phyloP scores from a whole-genome alignment of 2,113 vertebrate species.

The Formicarius rufipectus region DNA sequence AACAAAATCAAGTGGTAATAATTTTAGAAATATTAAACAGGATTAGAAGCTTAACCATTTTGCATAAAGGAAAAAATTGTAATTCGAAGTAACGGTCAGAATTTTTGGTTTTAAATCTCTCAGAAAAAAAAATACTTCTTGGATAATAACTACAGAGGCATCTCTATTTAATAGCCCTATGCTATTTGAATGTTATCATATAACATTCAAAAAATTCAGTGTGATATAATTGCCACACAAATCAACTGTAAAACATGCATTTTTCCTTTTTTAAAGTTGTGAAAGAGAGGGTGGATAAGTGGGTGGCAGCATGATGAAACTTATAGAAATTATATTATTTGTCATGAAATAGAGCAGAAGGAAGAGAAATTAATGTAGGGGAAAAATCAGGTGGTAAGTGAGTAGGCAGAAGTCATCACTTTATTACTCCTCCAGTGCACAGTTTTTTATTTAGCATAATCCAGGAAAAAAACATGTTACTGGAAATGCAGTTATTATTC shows the following conservation, averaged over 20 bases:
- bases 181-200: background rate
- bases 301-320: slow-evolving; percentile 57
- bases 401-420: slow-evolving; percentile 50
- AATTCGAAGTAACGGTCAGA: background rate
- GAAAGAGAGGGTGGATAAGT: slow-evolving; percentile 62
- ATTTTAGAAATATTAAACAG: background rate
- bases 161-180: background rate
- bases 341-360: slow-evolving; percentile 51
- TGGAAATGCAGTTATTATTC: slow-evolving; percentile 30
- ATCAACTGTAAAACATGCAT: slow-evolving; percentile 35
- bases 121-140: background rate
- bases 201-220: slow-evolving; percentile 13
- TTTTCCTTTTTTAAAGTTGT: slow-evolving; percentile 65
- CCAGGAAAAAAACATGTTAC: background rate
- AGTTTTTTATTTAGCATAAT: slow-evolving; percentile 23
- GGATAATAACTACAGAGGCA: background rate
- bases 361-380: slow-evolving; percentile 20
- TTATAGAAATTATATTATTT: slow-evolving; percentile 49
- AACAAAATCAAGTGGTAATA: background rate
- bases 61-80: background rate
- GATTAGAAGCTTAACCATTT: background rate
- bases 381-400: background rate
- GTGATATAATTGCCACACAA: slow-evolving; percentile 23
- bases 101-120: background rate
- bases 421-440: slow-evolving; percentile 29